Evolutionary conservation across 2,113 vertebrate genomes (phyloP).

Genomic region (Phocoena sinus): DNA sequence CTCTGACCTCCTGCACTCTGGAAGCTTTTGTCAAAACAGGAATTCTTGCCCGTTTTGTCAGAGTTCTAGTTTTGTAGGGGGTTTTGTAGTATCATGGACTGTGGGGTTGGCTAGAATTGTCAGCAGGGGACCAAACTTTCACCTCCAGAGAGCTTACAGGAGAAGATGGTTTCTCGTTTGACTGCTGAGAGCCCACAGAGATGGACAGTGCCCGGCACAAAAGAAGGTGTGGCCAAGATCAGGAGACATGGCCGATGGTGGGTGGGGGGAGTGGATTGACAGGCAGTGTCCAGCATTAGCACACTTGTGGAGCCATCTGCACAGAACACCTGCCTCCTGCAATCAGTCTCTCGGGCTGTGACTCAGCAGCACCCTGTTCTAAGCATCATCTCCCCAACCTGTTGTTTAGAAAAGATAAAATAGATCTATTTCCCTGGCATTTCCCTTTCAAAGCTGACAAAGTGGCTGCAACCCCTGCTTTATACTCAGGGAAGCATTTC

Average conservation of each 20-base stretch:
- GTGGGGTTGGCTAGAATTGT: not conserved
- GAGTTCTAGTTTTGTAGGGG: not conserved
- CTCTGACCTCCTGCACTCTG: not conserved
- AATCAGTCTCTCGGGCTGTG: not conserved
- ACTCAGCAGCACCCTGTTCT: not conserved
- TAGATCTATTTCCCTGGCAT: not conserved
- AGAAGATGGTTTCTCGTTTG: not conserved
- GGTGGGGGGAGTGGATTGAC: not conserved
- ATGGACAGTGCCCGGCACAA: not conserved
- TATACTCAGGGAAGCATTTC: constrained; percentile 51
- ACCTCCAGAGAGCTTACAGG: not conserved
- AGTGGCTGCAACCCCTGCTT: constrained; percentile 12
- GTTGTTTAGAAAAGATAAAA: constrained; percentile 48
- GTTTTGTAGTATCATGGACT: not conserved
- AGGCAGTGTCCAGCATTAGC: not conserved
- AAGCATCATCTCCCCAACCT: constrained; percentile 29
- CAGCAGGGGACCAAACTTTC: not conserved
- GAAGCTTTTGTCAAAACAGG: constrained; percentile 14
- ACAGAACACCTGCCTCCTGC: not conserved
- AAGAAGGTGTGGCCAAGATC: not conserved
- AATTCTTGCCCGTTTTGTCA: not conserved
- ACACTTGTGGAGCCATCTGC: not conserved
- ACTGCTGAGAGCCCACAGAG: not conserved
- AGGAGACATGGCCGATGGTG: not conserved
- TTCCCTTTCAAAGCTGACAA: constrained; percentile 33